phyloP scores from a whole-genome alignment of 2,888 invertebrate species.

The Drosophila cyrtoloma region DNA sequence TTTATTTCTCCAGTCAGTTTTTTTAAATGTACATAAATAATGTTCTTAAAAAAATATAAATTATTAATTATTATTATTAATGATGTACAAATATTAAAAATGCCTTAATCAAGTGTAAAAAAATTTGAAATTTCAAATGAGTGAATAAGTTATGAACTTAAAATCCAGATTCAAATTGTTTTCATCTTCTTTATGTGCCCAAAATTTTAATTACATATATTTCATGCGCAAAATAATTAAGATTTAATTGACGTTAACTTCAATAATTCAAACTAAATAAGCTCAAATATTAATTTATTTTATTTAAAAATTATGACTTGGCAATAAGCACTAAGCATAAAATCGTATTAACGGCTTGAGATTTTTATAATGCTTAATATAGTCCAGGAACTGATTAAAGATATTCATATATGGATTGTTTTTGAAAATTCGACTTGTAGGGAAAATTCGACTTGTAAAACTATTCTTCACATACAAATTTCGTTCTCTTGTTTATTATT shows the following conservation, averaged over 20 bases:
- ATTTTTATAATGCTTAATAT: neutral
- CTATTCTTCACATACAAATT: neutral
- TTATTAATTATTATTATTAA: neutral
- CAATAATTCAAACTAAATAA: neutral
- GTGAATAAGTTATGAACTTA: neutral
- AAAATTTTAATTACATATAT: too few relatives aligned
- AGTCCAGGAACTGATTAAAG: neutral
- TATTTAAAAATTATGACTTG: neutral
- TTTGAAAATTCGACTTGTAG: neutral
- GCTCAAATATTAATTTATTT: neutral
- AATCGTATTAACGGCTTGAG: neutral
- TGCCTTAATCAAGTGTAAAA: neutral
- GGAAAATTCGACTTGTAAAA: neutral
- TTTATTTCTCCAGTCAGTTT: neutral
- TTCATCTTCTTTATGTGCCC: neutral
- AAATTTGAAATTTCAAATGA: neutral
- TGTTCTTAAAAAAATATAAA: neutral
- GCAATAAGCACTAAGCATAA: neutral
- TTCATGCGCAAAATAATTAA: too few relatives aligned
- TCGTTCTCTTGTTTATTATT: neutral
- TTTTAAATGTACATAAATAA: neutral
- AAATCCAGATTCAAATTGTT: neutral
- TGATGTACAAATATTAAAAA: neutral
- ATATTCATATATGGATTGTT: neutral
- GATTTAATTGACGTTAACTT: too few relatives aligned